A percentile compares a stretch with the other conserved stretches of the same genome.
These are phyloP conservation scores for Musca domestica DNA, from an alignment of 1,140 invertebrate genomes.

Conservation along the genomic window DNA sequence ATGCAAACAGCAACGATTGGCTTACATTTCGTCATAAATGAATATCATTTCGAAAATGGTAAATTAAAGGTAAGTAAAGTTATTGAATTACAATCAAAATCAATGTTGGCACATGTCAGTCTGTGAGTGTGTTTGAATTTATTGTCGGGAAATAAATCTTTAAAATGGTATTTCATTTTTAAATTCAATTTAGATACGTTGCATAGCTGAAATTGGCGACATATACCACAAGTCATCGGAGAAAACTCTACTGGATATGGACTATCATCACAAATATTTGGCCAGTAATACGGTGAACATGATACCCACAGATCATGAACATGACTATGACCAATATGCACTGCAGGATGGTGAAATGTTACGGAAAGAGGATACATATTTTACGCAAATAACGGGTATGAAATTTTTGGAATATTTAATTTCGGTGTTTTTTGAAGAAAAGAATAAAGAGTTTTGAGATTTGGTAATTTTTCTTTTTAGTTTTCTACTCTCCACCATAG, in stretches of 20 bases:
- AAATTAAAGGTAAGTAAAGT: constrained; percentile 15
- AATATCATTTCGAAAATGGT: constrained; percentile 23
- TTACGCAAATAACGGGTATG: constrained; percentile 25
- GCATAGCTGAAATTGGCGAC: constrained; percentile 57
- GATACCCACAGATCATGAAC: constrained; percentile 15
- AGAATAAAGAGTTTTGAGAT: no score
- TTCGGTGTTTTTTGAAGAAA: no score
- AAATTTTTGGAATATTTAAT: not conserved
- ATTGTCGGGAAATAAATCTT: no score
- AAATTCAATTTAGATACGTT: constrained; percentile 48
- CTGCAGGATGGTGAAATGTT: constrained; percentile 16
- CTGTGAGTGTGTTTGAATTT: no score
- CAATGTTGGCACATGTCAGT: not conserved
- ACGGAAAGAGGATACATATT: constrained; percentile 19
- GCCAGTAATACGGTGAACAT: constrained; percentile 19
- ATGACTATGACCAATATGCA: constrained; percentile 19
- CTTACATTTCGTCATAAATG: constrained; percentile 23
- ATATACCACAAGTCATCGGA: constrained; percentile 59
- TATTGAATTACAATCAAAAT: not conserved
- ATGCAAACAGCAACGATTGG: constrained; percentile 22
- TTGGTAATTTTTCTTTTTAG: no score
- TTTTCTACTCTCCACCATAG: no score
- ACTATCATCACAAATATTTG: constrained; percentile 44
- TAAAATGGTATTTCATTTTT: not conserved
- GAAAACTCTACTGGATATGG: constrained; percentile 44